Evolutionary conservation across 2,888 invertebrate genomes (phyloP).

Genomic region (Autographa pulchrina): DNA sequence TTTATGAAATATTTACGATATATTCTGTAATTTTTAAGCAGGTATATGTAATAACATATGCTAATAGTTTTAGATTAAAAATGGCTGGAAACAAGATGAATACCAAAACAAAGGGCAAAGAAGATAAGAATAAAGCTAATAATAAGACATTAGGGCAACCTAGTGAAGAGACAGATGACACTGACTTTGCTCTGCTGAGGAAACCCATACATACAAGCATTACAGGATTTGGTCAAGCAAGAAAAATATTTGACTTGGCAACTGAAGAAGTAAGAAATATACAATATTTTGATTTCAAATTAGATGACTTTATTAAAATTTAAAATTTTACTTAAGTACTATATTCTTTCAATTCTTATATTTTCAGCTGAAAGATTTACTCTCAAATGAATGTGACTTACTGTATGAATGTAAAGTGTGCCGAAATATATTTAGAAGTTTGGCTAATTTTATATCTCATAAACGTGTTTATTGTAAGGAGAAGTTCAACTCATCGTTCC

Average conservation of each 20-base stretch:
- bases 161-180: slow-evolving; percentile 80
- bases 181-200: slow-evolving; percentile 89
- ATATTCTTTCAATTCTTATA: background rate
- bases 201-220: slow-evolving; percentile 92
- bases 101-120: slow-evolving; percentile 80
- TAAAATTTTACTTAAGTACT: background rate
- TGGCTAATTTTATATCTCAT: slow-evolving; percentile 96
- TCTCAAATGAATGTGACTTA: slow-evolving; percentile 95
- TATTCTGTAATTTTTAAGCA: too few relatives aligned
- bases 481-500: slow-evolving; percentile 84
- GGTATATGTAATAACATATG: slow-evolving; percentile 8
- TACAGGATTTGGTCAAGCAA: slow-evolving; percentile 92
- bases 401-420: slow-evolving; percentile 97
- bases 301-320: background rate
- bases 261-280: slow-evolving; percentile 92
- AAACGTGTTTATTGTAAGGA: slow-evolving; percentile 95
- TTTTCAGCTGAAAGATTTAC: slow-evolving; percentile 92
- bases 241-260: slow-evolving; percentile 92
- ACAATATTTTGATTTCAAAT: background rate
- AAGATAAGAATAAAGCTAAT: slow-evolving; percentile 78
- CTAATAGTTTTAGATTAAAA: slow-evolving; percentile 56
- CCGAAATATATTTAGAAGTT: slow-evolving; percentile 95
- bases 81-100: slow-evolving; percentile 86
- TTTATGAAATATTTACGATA: background rate
- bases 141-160: slow-evolving; percentile 70